phyloP scores from a whole-genome alignment of 1,140 invertebrate species.

The Drosophila lacertosa region DNA sequence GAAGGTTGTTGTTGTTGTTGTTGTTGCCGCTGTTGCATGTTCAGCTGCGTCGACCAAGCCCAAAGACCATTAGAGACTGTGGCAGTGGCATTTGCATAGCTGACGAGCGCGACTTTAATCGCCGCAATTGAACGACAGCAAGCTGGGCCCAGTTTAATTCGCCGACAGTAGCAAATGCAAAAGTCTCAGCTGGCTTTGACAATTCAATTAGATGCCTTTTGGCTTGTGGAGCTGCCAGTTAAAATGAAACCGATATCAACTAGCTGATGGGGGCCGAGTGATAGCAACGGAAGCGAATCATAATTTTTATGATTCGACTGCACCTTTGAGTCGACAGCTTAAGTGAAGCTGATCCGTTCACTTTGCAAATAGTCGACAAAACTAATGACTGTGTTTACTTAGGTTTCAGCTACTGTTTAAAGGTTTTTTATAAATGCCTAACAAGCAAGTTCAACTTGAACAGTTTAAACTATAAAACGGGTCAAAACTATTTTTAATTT shows the following conservation, averaged over 20 bases:
- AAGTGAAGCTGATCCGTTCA: neutral
- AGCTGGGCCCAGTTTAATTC: conserved; percentile 50
- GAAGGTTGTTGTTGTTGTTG: conserved; percentile 43
- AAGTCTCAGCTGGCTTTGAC: conserved; percentile 32
- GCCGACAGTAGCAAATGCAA: conserved; percentile 59
- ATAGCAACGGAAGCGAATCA: neutral
- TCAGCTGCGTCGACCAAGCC: conserved; percentile 50
- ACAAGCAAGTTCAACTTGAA: no score
- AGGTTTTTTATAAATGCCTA: no score
- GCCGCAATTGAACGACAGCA: conserved; percentile 63
- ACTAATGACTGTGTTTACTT: no score
- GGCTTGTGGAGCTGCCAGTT: conserved; percentile 10
- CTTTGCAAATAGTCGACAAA: no score
- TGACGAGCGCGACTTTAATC: conserved; percentile 55
- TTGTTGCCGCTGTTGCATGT: conserved; percentile 22
- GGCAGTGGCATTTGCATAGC: conserved; percentile 68
- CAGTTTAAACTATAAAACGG: no score
- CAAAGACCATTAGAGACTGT: conserved; percentile 66
- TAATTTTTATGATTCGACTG: conserved; percentile 4
- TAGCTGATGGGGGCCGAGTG: neutral
- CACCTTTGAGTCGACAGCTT: neutral
- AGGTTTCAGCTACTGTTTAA: no score
- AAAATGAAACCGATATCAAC: conserved; percentile 20
- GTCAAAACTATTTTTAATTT: no score
- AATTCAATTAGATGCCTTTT: conserved; percentile 69